These are phyloP conservation scores for Scaptomyza cyrtandrae DNA, from an alignment of 2,888 invertebrate genomes.

Conservation along the genomic window DNA sequence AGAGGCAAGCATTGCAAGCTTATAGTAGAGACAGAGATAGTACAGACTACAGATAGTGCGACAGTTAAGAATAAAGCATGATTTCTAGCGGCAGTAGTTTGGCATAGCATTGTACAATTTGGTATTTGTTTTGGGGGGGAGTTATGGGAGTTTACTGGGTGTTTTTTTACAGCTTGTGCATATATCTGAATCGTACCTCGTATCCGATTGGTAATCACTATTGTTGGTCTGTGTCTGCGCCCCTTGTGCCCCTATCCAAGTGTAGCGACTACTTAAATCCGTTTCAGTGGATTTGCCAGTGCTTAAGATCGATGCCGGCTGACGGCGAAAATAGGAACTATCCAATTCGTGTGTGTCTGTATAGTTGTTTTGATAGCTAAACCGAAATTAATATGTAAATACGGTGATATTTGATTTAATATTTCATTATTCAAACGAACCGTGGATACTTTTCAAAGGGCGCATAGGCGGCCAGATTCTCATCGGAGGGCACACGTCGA, in stretches of 20 bases:
- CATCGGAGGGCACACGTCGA: slow-evolving; percentile 93
- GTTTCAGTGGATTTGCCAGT: slow-evolving; percentile 83
- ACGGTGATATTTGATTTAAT: neutral
- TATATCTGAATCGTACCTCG: slow-evolving; percentile 72
- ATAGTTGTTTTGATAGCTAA: slow-evolving; percentile 77
- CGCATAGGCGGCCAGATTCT: slow-evolving; percentile 93
- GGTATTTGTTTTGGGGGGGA: slow-evolving; percentile 3
- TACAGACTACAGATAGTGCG: slow-evolving; percentile 68
- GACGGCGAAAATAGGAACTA: slow-evolving; percentile 92
- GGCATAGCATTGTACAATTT: slow-evolving; percentile 61
- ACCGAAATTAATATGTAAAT: neutral
- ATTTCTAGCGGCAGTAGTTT: slow-evolving; percentile 69
- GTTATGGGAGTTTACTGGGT: slow-evolving; percentile 13
- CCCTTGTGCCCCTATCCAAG: slow-evolving; percentile 60
- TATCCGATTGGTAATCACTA: slow-evolving; percentile 65
- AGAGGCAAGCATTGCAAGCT: slow-evolving; percentile 53
- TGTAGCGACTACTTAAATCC: slow-evolving; percentile 61
- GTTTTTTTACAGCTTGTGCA: neutral
- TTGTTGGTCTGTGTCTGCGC: slow-evolving; percentile 65
- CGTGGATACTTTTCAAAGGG: slow-evolving; percentile 92
- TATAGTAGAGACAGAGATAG: slow-evolving; percentile 27
- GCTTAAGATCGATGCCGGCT: slow-evolving; percentile 90
- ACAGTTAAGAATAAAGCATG: slow-evolving; percentile 69
- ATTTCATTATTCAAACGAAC: slow-evolving; percentile 77
- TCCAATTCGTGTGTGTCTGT: slow-evolving; percentile 88